A percentile compares a stretch with the other conserved stretches of the same genome.
phyloP scores from a whole-genome alignment of 2,888 invertebrate species.

The Volucella zonaria region DNA sequence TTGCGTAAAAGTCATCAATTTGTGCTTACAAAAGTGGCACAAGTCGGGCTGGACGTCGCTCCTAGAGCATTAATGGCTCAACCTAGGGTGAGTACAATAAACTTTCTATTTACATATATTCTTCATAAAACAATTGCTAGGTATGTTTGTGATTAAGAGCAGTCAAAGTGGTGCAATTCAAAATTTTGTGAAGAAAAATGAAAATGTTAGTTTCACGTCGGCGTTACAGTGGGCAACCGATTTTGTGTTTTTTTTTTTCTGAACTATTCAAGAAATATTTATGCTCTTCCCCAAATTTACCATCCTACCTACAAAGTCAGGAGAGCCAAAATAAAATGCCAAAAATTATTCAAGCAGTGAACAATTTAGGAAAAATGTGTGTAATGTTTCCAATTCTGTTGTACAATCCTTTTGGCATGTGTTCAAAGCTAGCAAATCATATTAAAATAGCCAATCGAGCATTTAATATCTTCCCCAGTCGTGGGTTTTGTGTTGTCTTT shows the following conservation, averaged over 20 bases:
- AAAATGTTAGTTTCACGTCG: slow-evolving; percentile 56
- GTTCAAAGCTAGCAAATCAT: no score
- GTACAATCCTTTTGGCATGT: no score
- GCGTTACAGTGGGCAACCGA: slow-evolving; percentile 10
- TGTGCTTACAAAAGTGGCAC: slow-evolving; percentile 82
- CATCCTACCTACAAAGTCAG: no score
- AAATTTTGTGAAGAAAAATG: not conserved
- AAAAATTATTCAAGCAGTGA: no score
- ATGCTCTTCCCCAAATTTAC: no score
- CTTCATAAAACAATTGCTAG: slow-evolving; percentile 5
- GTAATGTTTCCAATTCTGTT: no score
- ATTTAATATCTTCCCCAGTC: no score
- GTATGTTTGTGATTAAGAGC: slow-evolving; percentile 11
- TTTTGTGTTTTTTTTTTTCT: not conserved
- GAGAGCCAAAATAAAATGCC: no score
- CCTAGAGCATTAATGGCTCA: slow-evolving; percentile 84
- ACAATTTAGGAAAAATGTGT: no score
- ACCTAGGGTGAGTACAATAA: slow-evolving; percentile 83
- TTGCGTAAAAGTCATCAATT: slow-evolving; percentile 73
- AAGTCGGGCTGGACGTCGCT: slow-evolving; percentile 83
- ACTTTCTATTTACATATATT: slow-evolving; percentile 10
- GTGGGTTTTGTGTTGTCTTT: no score
- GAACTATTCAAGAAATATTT: no score
- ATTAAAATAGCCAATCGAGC: no score
- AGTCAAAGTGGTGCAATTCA: slow-evolving; percentile 57